Percentiles rank a stretch among this genome's conserved stretches.
These are phyloP conservation scores for Conomelus anceps DNA, from an alignment of 2,888 invertebrate species.

Conservation along the genomic window DNA sequence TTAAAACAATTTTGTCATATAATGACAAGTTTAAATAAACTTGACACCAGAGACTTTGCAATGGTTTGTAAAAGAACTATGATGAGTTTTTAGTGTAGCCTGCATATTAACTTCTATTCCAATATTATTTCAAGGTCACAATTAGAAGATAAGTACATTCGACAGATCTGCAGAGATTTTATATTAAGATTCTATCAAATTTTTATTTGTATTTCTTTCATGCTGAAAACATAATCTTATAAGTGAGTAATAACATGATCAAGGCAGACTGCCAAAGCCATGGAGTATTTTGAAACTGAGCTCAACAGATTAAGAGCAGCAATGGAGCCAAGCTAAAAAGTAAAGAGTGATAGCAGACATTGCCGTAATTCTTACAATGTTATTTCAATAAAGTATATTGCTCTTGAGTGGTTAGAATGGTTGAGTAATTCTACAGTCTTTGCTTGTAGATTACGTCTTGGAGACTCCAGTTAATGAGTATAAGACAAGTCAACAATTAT, in stretches of 20 bases:
- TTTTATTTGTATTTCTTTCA: neutral
- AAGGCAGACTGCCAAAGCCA: neutral
- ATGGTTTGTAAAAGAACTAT: no score
- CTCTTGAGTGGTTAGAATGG: neutral
- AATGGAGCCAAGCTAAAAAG: neutral
- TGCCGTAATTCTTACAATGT: neutral
- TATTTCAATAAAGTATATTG: neutral
- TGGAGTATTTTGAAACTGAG: neutral
- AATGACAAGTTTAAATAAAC: no score
- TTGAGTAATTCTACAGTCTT: neutral
- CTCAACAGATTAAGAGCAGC: neutral
- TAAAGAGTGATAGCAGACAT: neutral
- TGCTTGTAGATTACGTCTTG: no score
- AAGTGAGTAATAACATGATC: neutral
- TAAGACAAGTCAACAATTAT: no score
- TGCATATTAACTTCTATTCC: no score
- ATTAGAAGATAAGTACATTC: no score
- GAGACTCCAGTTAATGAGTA: no score
- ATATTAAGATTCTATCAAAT: neutral
- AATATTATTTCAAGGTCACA: no score
- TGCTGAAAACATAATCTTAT: neutral
- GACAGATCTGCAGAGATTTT: neutral
- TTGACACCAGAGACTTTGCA: no score
- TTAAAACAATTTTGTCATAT: no score
- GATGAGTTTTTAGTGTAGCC: no score